Conservation (phyloP, 2,888 invertebrate genomes). For the Drosophila paracracens region DNA sequence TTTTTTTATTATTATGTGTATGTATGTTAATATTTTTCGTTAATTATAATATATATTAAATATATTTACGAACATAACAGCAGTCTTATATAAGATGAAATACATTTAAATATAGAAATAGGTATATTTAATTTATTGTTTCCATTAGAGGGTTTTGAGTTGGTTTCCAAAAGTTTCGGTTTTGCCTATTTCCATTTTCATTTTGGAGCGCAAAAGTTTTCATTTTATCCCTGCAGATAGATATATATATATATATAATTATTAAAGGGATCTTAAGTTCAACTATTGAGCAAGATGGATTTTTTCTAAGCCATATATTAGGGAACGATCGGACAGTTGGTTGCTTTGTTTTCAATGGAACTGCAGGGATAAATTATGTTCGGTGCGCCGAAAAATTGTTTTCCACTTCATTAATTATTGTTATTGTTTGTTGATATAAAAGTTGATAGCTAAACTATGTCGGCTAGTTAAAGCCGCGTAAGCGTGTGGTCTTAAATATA, state of each 20-base stretch:
- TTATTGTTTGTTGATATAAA: slow-evolving; percentile 56
- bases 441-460: slow-evolving; percentile 67
- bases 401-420: slow-evolving; percentile 3
- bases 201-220: slow-evolving; percentile 40
- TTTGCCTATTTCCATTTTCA: slow-evolving; percentile 32
- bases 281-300: slow-evolving; percentile 1
- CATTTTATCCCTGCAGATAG: slow-evolving; percentile 18
- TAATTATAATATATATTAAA: slow-evolving; percentile 82
- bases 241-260: neutral
- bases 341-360: neutral
- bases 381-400: slow-evolving; percentile 35
- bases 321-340: neutral
- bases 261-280: neutral
- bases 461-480: slow-evolving; percentile 57
- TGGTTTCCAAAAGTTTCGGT: slow-evolving; percentile 56
- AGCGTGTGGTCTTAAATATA: slow-evolving; percentile 64
- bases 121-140: slow-evolving; percentile 73
- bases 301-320: neutral
- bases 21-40: slow-evolving; percentile 64
- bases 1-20: slow-evolving; percentile 37
- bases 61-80: slow-evolving; percentile 85
- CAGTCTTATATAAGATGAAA: slow-evolving; percentile 85
- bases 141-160: slow-evolving; percentile 72
- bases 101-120: slow-evolving; percentile 74
- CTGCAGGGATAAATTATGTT: slow-evolving; percentile 32